phyloP scores from a whole-genome alignment of 2,888 invertebrate genomes.

The Lordiphosa fenestrarum region DNA sequence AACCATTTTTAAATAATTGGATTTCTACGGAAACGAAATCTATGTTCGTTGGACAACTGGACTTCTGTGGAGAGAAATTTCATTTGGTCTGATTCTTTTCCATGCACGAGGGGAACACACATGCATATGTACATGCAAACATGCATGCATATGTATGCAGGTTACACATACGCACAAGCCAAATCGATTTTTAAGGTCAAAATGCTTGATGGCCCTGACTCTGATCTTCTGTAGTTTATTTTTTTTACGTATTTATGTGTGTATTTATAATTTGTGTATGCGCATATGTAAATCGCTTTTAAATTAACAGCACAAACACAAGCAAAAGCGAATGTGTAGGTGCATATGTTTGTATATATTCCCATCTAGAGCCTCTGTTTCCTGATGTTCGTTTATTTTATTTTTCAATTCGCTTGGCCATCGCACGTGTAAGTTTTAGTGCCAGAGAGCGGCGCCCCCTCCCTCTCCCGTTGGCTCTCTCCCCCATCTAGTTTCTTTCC shows the following conservation, averaged over 20 bases:
- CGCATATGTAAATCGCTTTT: conserved; percentile 13
- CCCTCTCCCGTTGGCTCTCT: conserved; percentile 14
- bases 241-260: conserved; percentile 43
- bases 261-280: conserved; percentile 16
- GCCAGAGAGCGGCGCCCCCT: conserved; percentile 11
- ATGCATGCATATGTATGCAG: too few relatives aligned
- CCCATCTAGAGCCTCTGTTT: conserved; percentile 32
- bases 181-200: conserved; percentile 59
- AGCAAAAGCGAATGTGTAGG: neutral
- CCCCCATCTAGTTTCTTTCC: conserved; percentile 9
- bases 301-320: conserved; percentile 9
- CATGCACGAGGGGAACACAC: too few relatives aligned
- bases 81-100: too few relatives aligned
- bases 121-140: too few relatives aligned
- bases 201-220: conserved; percentile 66
- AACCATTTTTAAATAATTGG: too few relatives aligned
- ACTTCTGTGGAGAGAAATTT: too few relatives aligned
- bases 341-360: conserved; percentile 22
- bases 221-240: conserved; percentile 71
- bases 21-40: too few relatives aligned
- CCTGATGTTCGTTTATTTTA: conserved; percentile 29
- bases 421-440: conserved; percentile 19
- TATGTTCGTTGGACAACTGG: too few relatives aligned
- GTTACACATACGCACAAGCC: conserved; percentile 14
- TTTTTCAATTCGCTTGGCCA: conserved; percentile 21